Evolutionary conservation across 2,113 vertebrate species (phyloP).

Genomic region (Nothobranchius furzeri): DNA sequence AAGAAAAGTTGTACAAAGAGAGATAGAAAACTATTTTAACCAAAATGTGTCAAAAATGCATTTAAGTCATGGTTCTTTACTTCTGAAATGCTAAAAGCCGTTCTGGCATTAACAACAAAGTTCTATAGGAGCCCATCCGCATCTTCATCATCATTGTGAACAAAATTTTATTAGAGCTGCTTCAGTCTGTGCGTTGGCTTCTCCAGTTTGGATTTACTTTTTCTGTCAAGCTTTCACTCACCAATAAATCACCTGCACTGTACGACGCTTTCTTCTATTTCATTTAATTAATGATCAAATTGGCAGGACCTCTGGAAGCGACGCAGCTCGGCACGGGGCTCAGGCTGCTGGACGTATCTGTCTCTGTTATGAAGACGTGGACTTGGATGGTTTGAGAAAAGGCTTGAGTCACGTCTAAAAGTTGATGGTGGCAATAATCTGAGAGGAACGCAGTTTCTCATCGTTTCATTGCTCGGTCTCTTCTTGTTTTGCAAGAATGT

Average conservation of each 20-base stretch:
- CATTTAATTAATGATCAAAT: constrained; percentile 5
- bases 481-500: constrained; percentile 1
- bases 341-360: not conserved
- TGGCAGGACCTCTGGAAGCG: not conserved
- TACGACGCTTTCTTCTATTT: constrained; percentile 7
- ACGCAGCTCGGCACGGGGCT: not conserved
- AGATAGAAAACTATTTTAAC: too few relatives aligned
- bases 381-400: constrained; percentile 15
- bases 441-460: not conserved
- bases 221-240: not conserved
- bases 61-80: not conserved
- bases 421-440: constrained; percentile 17
- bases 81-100: not conserved
- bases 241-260: constrained; percentile 13
- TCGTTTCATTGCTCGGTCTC: constrained; percentile 24
- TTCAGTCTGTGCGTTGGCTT: constrained; percentile 1
- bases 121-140: not conserved
- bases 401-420: constrained; percentile 33
- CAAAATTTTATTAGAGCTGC: constrained; percentile 3
- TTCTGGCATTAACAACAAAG: not conserved
- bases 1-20: too few relatives aligned
- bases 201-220: not conserved
- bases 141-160: not conserved
- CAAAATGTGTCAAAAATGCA: too few relatives aligned
- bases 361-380: constrained; percentile 16